Base-by-base conservation (phyloP, 2,888 invertebrate species). In the Endotricha flammealis region DNA sequence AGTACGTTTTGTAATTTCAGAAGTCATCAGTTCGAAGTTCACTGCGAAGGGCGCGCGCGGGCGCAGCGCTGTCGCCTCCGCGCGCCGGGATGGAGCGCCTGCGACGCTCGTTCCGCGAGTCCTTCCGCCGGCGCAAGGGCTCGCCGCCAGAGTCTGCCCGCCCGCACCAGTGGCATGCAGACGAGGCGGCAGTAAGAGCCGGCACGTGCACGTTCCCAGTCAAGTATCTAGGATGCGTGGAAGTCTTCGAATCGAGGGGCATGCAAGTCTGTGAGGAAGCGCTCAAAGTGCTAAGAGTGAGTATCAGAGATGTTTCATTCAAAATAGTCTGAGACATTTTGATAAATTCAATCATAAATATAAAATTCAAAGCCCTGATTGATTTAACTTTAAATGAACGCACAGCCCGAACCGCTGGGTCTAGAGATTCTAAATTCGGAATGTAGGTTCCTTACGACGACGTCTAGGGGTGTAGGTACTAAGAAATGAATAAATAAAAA, bases 241-340 rank as follows among this genome's bases (percentile, higher is more conserved):
- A 99, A 87, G 99, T 99, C 23, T 99, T 97, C 86, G 99, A 99
- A 87, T 98, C 98, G 5, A 91, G 99, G 66, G 99, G 99, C 32
- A 99, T 99, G 98, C 97, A 98, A 86, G 97, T 99, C 42, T 99
- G 99, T 88, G 99, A 99, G 80, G 98, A 98, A 80, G 99, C 99
- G 32, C 90, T 99, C 45, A 99, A 98, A 89, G 95, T 97, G 50
- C 90, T 99, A 46, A 91, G 97, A 89, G 97, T 97, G 79, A 91
- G 93, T 87, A 42, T 41, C 36, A 34, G 25, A 36, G n/a, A n/a
- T n/a, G n/a, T n/a, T n/a, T n/a, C n/a, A n/a, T n/a, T n/a, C n/a
- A n/a, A n/a, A n/a, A n/a, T n/a, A n/a, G n/a, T n/a, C n/a, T n/a
- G n/a, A n/a, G n/a, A n/a, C n/a, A n/a, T n/a, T n/a, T n/a, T n/a